Base-by-base conservation (phyloP, 30 jellyfish, hydroid and myxozoan species). In the Nemopilema nomurai region DNA sequence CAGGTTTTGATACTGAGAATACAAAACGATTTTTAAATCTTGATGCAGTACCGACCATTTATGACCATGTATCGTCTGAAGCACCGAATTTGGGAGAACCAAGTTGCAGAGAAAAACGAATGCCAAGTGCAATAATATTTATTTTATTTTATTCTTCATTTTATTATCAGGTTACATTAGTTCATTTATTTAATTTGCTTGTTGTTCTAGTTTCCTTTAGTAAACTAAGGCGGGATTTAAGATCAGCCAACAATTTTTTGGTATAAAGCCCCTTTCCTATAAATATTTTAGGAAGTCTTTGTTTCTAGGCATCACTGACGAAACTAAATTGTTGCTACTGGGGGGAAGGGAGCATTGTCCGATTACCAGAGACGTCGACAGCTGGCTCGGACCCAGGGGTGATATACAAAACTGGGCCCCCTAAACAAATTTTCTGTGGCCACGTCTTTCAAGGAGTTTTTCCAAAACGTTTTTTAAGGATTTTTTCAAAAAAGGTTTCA, bases 31-130 rank as follows among this genome's bases (percentile, higher is more conserved):
- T 8, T 21, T 23, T 67, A 21, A 16, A 67, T 22, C 76, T 28
- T 3, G 28, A 23, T 22, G 76, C 76, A 67, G 53, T 67, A 23
- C 76, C 76, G 50, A 22, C 76, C 19, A 67, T 67, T 22, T 67
- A 41, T 41, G 57, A 41, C 6, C 57, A 41, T 41, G 13, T 41
- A 41, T 41, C 57, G 57, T 41, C 57, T 41, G 13, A 41, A 41
- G 57, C 57, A 13, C 57, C 13, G 57, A 41, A 41, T 41, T 41
- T 13, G 57, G 57, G 57, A 41, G 57, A 41, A 41, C 57, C 57
- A 41, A 41, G 57, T 41, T 41, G 57, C 57, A 41, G 57, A 41
- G 57, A 41, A 41, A 41, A 41, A 41, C 57, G 57, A 41, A 41
- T 41, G 57, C 9, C 57, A 41, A 41, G 57, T 41, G 6, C 57